Conservation (phyloP, 2,113 vertebrate genomes). For the Romanogobio albipinnatus region DNA sequence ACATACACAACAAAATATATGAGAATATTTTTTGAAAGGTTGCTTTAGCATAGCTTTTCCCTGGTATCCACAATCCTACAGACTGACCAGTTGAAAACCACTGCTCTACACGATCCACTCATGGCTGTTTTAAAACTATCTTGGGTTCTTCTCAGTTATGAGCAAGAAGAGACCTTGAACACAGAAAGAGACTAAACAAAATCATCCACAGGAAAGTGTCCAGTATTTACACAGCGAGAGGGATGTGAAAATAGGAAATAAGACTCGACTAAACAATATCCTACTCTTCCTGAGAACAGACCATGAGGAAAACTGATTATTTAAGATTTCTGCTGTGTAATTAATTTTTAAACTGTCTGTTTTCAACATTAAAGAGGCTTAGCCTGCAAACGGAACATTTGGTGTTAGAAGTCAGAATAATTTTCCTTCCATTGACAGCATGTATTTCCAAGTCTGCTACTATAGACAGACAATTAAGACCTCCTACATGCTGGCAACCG, state of each 20-base stretch:
- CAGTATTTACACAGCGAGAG: constrained; percentile 34
- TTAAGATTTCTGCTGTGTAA: not conserved
- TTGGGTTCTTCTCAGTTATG: not conserved
- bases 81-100: not conserved
- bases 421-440: constrained; percentile 3
- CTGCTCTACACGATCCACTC: not conserved
- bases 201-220: constrained; percentile 43
- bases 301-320: constrained; percentile 3
- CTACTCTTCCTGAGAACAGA: not conserved
- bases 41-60: not conserved
- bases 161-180: constrained; percentile 9
- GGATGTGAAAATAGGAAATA: constrained; percentile 48
- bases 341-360: not conserved
- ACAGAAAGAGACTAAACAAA: constrained; percentile 58
- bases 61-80: too few species aligned
- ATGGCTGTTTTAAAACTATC: constrained; percentile 30
- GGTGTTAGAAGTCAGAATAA: not conserved
- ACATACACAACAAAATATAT: not conserved
- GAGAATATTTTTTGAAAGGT: not conserved
- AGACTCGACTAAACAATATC: constrained; percentile 36
- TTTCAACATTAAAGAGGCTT: constrained; percentile 21
- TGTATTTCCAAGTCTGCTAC: not conserved
- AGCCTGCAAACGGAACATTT: not conserved
- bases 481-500: constrained; percentile 20
- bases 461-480: constrained; percentile 11